Percentiles rank a stretch among this genome's conserved stretches.
Evolutionary conservation across 2,113 vertebrate genomes (phyloP).

Genomic region (Pelecanus crispus): DNA sequence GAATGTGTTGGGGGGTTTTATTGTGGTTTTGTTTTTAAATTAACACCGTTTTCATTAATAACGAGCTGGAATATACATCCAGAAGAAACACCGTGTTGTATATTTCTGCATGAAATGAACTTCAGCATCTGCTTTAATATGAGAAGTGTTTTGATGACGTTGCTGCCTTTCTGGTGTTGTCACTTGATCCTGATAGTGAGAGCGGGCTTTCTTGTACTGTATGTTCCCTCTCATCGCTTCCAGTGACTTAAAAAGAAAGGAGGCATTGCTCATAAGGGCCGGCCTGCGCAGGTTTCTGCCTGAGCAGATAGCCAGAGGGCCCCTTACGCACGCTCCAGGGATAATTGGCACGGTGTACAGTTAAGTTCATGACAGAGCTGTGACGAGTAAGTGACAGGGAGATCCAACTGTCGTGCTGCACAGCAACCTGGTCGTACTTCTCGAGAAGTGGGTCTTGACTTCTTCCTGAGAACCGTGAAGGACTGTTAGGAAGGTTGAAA

Average conservation of each 20-base stretch:
- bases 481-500: not conserved
- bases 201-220: not conserved
- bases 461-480: not conserved
- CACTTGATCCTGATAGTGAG: not conserved
- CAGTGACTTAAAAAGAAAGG: not conserved
- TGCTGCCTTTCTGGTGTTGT: not conserved
- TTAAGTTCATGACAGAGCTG: not conserved
- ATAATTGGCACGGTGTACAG: fast-evolving
- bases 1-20: not conserved
- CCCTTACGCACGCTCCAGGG: fast-evolving
- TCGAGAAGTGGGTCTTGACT: not conserved
- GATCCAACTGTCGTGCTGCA: not conserved
- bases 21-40: not conserved
- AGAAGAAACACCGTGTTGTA: not conserved
- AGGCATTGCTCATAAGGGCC: not conserved
- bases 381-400: not conserved
- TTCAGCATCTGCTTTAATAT: not conserved
- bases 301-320: not conserved
- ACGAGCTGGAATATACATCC: not conserved
- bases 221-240: not conserved
- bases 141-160: not conserved
- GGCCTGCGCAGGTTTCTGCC: not conserved
- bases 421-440: not conserved
- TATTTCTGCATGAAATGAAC: not conserved
- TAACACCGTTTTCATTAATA: not conserved